phyloP scores from a whole-genome alignment of 2,888 invertebrate genomes.

The Epiblema foenella region DNA sequence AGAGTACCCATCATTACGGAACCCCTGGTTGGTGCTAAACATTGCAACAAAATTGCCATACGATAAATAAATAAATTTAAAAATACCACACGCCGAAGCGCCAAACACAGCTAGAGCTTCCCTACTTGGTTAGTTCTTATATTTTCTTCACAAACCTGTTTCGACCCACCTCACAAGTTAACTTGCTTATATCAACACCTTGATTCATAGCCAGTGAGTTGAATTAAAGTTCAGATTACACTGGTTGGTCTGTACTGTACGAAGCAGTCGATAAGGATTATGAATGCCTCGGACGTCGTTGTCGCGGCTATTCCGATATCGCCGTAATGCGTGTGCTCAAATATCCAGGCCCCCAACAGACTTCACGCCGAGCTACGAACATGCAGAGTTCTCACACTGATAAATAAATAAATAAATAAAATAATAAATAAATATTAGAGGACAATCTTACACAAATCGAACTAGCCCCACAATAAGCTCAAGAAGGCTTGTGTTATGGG shows the following conservation, averaged over 20 bases:
- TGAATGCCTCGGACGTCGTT: not conserved
- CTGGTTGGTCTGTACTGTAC: not conserved
- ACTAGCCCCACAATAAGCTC: too few relatives aligned
- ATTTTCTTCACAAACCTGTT: not conserved
- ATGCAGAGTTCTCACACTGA: not conserved
- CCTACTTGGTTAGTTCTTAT: conserved; percentile 3
- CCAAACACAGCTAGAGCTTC: conserved; percentile 17
- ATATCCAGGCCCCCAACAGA: conserved; percentile 78
- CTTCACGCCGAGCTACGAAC: conserved; percentile 49
- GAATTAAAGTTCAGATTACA: not conserved
- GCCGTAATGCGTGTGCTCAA: conserved; percentile 52
- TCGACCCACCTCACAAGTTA: not conserved
- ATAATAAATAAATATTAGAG: too few relatives aligned
- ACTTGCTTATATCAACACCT: not conserved
- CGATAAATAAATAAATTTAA: too few relatives aligned
- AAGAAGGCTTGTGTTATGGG: too few relatives aligned
- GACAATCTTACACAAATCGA: too few relatives aligned
- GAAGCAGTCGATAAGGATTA: not conserved
- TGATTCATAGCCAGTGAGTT: not conserved
- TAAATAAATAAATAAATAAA: too few relatives aligned
- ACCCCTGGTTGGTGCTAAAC: too few relatives aligned
- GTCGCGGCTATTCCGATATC: conserved; percentile 36
- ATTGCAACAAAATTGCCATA: too few relatives aligned
- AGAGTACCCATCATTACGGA: too few relatives aligned
- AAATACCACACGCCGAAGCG: not conserved